Conservation (phyloP, 64 coral and sea anemone species). For the Orbicella faveolata region DNA sequence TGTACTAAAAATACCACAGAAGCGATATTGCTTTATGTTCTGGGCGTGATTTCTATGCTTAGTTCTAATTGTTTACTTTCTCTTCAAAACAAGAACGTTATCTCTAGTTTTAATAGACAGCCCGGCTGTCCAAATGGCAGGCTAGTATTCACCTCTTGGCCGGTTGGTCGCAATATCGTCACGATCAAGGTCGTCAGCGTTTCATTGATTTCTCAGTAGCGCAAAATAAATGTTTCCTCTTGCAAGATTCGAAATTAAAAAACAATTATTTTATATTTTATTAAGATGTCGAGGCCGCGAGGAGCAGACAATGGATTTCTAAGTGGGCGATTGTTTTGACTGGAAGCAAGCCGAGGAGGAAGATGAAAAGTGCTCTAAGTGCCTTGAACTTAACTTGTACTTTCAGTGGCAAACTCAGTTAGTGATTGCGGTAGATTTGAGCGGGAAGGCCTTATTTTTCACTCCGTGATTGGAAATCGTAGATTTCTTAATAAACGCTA, state of each 20-base stretch:
- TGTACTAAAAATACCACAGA: no score
- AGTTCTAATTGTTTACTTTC: conserved; percentile 5
- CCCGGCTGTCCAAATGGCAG: neutral
- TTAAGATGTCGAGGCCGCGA: neutral
- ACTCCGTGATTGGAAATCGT: neutral
- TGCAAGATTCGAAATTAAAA: no score
- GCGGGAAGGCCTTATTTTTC: neutral
- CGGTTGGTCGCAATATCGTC: neutral
- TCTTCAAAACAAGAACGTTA: neutral
- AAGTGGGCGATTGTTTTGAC: conserved; percentile 3
- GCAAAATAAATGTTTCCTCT: neutral
- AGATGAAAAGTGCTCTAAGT: neutral
- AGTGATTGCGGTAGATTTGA: neutral
- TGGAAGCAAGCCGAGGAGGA: neutral
- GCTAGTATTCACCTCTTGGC: neutral
- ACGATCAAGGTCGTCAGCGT: neutral
- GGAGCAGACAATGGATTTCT: neutral
- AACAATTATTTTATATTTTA: neutral
- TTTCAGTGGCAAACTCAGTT: neutral
- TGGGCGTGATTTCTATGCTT: neutral
- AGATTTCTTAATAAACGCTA: neutral
- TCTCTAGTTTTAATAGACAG: neutral
- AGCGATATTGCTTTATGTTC: neutral
- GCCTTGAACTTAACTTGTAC: neutral
- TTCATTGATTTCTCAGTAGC: neutral